phyloP scores from a whole-genome alignment of 2,888 invertebrate genomes.

The Synanthedon vespiformis region DNA sequence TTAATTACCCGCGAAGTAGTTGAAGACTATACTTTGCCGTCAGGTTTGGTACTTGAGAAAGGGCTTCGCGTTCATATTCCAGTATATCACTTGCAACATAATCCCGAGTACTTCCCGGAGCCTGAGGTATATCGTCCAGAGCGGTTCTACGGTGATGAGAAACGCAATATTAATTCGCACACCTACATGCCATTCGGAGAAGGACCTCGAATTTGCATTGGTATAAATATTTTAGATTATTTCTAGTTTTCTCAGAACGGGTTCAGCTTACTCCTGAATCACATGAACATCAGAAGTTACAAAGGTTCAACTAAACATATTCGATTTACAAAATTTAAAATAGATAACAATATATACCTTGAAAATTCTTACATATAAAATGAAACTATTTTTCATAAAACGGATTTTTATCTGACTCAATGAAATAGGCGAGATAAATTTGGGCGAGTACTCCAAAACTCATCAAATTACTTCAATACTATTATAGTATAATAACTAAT shows the following conservation, averaged over 20 bases:
- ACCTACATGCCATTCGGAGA: constrained; percentile 52
- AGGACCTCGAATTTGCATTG: constrained; percentile 44
- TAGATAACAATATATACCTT: too few relatives aligned
- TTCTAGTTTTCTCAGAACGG: neutral
- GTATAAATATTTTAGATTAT: constrained; percentile 13
- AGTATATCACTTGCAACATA: constrained; percentile 31
- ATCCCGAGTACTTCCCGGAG: constrained; percentile 18
- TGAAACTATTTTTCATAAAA: too few relatives aligned
- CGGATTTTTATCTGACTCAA: too few relatives aligned
- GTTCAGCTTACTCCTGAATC: too few relatives aligned
- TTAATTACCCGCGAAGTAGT: constrained; percentile 12
- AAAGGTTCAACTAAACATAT: too few relatives aligned
- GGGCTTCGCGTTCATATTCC: constrained; percentile 42
- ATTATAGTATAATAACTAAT: too few relatives aligned
- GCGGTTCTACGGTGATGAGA: constrained; percentile 32
- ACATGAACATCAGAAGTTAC: too few relatives aligned
- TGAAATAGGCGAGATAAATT: too few relatives aligned
- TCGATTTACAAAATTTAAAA: too few relatives aligned
- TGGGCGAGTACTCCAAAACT: too few relatives aligned
- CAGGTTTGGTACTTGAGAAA: constrained; percentile 30
- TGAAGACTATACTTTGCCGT: constrained; percentile 34
- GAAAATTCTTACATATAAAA: too few relatives aligned
- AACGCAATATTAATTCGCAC: constrained; percentile 26
- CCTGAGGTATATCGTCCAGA: constrained; percentile 27
- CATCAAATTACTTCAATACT: too few relatives aligned